Evolutionary conservation across 1,140 invertebrate species (phyloP).

Genomic region (Eumeta japonica): DNA sequence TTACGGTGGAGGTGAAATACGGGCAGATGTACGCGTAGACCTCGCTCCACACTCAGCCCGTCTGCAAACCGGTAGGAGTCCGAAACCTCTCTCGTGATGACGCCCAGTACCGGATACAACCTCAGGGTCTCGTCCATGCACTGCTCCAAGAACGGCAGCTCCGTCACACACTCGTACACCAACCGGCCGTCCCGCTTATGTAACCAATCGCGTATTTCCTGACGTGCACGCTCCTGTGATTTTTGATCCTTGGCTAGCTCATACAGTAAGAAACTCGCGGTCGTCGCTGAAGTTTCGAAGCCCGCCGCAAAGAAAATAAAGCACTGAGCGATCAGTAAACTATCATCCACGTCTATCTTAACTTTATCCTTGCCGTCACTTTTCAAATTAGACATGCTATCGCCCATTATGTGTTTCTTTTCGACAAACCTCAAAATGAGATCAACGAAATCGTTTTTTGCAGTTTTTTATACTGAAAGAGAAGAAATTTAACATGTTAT

Average conservation of each 20-base stretch:
- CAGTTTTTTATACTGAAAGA: too few species aligned
- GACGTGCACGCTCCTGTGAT: slow-evolving; percentile 29
- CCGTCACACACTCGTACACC: slow-evolving; percentile 47
- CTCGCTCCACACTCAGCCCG: slow-evolving; percentile 4
- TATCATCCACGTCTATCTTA: not conserved
- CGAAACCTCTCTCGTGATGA: slow-evolving; percentile 21
- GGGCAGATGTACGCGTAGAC: slow-evolving; percentile 34
- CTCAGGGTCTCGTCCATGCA: slow-evolving; percentile 28
- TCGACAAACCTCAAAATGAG: not conserved
- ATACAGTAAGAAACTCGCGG: slow-evolving; percentile 28
- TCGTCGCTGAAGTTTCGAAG: slow-evolving; percentile 24
- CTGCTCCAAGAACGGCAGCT: slow-evolving; percentile 54
- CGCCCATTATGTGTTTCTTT: not conserved
- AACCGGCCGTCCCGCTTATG: slow-evolving; percentile 31
- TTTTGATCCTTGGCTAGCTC: slow-evolving; percentile 26
- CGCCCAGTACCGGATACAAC: slow-evolving; percentile 20
- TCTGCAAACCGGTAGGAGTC: not conserved
- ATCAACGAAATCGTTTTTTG: not conserved
- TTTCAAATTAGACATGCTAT: not conserved
- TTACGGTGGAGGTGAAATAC: slow-evolving; percentile 42
- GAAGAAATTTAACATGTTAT: not conserved
- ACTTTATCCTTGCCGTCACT: not conserved
- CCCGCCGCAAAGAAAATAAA: slow-evolving; percentile 47
- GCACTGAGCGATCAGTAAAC: slow-evolving; percentile 32
- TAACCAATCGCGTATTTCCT: slow-evolving; percentile 30